phyloP scores from a whole-genome alignment of 2,888 invertebrate genomes.

The Empis stercorea region DNA sequence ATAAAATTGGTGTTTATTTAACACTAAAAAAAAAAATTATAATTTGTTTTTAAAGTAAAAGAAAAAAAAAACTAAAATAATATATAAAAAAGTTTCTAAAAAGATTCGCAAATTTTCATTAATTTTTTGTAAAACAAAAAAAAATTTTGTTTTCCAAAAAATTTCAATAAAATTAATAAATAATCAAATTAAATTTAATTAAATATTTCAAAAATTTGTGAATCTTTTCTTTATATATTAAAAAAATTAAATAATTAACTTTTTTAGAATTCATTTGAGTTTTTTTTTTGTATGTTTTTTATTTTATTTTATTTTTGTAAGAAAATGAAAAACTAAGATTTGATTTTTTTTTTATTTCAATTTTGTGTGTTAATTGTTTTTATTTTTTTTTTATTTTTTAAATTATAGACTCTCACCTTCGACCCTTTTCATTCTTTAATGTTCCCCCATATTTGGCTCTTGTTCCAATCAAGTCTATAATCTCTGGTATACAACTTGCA shows the following conservation, averaged over 20 bases:
- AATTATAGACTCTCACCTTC: conserved; percentile 70
- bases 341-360: conserved; percentile 5
- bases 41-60: no score
- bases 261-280: conserved; percentile 2
- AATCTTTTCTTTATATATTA: not conserved
- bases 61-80: no score
- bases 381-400: conserved; percentile 16
- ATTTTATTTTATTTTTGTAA: not conserved
- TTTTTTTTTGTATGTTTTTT: conserved; percentile 3
- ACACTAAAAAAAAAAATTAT: no score
- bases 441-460: conserved; percentile 99
- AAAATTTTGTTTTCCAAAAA: no score
- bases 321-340: conserved; percentile 1
- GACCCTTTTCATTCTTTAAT: conserved; percentile 99
- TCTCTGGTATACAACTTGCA: conserved; percentile 99
- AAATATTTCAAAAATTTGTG: no score
- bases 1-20: no score
- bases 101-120: no score
- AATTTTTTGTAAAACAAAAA: no score
- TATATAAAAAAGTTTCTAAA: no score
- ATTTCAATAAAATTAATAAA: no score
- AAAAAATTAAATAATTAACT: not conserved
- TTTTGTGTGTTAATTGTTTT: conserved; percentile 16
- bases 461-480: conserved; percentile 99
- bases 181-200: no score